Percentiles rank a stretch among this genome's conserved stretches.
Evolutionary conservation across 1,140 invertebrate genomes (phyloP).

Genomic region (Drosophila mojavensis): DNA sequence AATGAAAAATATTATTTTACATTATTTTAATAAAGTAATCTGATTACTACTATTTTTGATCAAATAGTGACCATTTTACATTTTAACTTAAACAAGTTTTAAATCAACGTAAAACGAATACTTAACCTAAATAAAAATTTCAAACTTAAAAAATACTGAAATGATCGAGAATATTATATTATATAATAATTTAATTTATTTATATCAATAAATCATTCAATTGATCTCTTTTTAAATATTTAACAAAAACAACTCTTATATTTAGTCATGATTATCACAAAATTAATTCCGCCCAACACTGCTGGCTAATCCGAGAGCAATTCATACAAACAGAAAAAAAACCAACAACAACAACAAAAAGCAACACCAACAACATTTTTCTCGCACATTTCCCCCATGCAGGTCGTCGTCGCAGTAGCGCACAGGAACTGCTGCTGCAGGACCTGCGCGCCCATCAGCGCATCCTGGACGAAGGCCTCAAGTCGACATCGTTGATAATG

Average conservation of each 20-base stretch:
- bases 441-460: slow-evolving; percentile 76
- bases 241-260: neutral
- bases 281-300: slow-evolving; percentile 13
- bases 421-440: slow-evolving; percentile 71
- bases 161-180: no score
- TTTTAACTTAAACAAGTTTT: no score
- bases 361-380: slow-evolving; percentile 78
- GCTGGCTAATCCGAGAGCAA: slow-evolving; percentile 38
- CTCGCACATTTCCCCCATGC: slow-evolving; percentile 69
- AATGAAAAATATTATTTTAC: no score
- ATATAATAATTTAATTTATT: no score
- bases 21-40: no score
- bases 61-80: no score
- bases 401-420: slow-evolving; percentile 61
- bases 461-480: slow-evolving; percentile 76
- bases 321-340: slow-evolving; percentile 36
- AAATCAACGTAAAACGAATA: no score
- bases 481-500: slow-evolving; percentile 83
- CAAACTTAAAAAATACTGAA: no score
- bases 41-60: no score
- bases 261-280: slow-evolving; percentile 14
- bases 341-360: slow-evolving; percentile 4
- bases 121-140: no score
- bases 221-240: no score
- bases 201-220: no score